Percentiles rank a stretch among this genome's conserved stretches.
Evolutionary conservation across 1,140 invertebrate genomes (phyloP).

Genomic region (Pseudobourletiella spinata): DNA sequence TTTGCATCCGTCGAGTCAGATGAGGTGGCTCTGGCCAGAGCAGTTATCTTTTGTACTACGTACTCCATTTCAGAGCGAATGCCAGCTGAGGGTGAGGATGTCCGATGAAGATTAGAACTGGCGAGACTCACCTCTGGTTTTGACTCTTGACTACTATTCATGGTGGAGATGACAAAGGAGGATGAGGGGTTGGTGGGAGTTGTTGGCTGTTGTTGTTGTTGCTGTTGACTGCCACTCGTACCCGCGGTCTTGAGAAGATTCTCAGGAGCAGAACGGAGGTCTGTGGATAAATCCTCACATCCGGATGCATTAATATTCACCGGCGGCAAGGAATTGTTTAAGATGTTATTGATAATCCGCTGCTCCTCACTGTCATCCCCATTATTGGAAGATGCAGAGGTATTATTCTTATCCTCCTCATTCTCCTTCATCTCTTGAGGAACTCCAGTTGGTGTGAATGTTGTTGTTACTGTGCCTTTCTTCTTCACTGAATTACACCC

Average conservation of each 20-base stretch:
- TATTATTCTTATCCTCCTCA: too few species aligned
- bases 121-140: not conserved
- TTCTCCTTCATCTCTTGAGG: too few species aligned
- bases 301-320: not conserved
- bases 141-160: not conserved
- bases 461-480: too few species aligned
- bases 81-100: conserved; percentile 40
- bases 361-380: too few species aligned
- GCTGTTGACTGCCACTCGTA: too few species aligned
- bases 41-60: conserved; percentile 70
- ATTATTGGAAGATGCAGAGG: too few species aligned
- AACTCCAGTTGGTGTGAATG: too few species aligned
- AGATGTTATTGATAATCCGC: conserved; percentile 1
- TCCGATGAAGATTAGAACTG: conserved; percentile 12
- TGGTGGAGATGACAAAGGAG: not conserved
- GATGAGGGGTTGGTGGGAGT: not conserved
- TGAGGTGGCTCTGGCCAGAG: conserved; percentile 60
- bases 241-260: not conserved
- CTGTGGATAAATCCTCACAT: too few species aligned
- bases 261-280: not conserved
- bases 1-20: conserved; percentile 38
- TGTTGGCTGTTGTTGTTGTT: too few species aligned
- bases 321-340: not conserved
- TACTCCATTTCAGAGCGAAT: conserved; percentile 70
- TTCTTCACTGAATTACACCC: not conserved